phyloP scores from a whole-genome alignment of 2,113 vertebrate species.

The Urocynchramus pylzowi region DNA sequence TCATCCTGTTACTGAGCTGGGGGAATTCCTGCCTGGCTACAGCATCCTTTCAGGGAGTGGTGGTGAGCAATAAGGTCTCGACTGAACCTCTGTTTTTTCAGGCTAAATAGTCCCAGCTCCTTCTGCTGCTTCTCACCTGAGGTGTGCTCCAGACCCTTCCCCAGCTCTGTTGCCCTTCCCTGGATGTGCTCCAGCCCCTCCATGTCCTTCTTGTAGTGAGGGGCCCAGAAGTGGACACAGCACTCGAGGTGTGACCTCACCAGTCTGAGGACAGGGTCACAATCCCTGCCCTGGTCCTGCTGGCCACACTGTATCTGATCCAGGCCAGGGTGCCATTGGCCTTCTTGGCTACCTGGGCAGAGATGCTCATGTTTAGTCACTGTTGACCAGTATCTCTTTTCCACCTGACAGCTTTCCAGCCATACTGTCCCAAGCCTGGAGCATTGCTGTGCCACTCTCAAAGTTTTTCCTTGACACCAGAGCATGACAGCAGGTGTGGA shows the following conservation, averaged over 20 bases:
- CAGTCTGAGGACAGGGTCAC: neutral
- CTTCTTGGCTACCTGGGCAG: neutral
- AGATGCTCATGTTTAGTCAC: fast-evolving
- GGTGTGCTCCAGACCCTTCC: neutral
- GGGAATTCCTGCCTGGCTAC: neutral
- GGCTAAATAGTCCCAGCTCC: neutral
- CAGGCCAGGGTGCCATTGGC: neutral
- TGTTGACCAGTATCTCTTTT: neutral
- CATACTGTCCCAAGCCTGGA: neutral
- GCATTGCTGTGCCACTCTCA: neutral
- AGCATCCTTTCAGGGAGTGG: neutral
- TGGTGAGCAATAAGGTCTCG: neutral
- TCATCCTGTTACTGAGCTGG: neutral
- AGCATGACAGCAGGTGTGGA: too few species aligned
- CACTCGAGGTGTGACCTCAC: fast-evolving
- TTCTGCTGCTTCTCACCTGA: neutral
- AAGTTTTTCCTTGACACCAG: neutral
- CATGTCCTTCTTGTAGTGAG: neutral
- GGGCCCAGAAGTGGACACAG: neutral
- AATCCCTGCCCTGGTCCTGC: neutral
- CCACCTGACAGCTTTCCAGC: neutral
- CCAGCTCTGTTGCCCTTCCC: fast-evolving
- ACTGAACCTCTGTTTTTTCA: fast-evolving
- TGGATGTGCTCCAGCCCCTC: fast-evolving
- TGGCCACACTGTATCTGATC: neutral